Base-by-base conservation (phyloP, 1,140 invertebrate species). In the Plutomurus gul region DNA sequence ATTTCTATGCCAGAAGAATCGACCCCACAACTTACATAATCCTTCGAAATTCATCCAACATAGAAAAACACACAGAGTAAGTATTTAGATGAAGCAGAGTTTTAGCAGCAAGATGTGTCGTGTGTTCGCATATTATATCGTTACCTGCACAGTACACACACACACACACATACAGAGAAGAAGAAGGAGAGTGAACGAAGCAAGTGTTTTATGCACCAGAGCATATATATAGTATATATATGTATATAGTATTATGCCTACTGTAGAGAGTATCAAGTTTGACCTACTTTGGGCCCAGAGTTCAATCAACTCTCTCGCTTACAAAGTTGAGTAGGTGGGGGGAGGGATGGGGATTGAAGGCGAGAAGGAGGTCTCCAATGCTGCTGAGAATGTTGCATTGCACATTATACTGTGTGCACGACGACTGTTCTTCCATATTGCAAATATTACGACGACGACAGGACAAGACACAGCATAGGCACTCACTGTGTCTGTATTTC, bases 221-320 rank as follows among this genome's bases (percentile, higher is more conserved):
- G 27, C 3, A 5, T 11, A 56, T 8, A 10, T 13, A 30, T 33
- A 33, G 51, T 33, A 16, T 60, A 30, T 60, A 60, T 30, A 33
- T 11, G 4, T 27, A 33, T 11, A 30, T 25, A 33, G 56, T 65
- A 60, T 65, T n/a, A 65, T n/a, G 27, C 18, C 75, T 82, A n/a
- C n/a, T n/a, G 4, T 27, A 33, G 27, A 30, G 56, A 33, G 56
- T 65, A 60, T 65, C 25, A 65, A 36, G 27, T 33, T 77, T 82
- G 81, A 82, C 81, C 81, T 74, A 82, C 78, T 82, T 82, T 46
- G 20, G 13, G 36, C 10, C 1, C 60, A 76, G 78, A 82, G 81
- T 82, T 82, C 81, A 82, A 56, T 82, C 78, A 82, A 80, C 81
- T 78, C 72, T n/a, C n/a, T 78, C 18, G 40, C 33, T 65, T 43